Evolutionary conservation across 2,113 vertebrate genomes (phyloP).

Genomic region (Ancistrus triradiatus): DNA sequence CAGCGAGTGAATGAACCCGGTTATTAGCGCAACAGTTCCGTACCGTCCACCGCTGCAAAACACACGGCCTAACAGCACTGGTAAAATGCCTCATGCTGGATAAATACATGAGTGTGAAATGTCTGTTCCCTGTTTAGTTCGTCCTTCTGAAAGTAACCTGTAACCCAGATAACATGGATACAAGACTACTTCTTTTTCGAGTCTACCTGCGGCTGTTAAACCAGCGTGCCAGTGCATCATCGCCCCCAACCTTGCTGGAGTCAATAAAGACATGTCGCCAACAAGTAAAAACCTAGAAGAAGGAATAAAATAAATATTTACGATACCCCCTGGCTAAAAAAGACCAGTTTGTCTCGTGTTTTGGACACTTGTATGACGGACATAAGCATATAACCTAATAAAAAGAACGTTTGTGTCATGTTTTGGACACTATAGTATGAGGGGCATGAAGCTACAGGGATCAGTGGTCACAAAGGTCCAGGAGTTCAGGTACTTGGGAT

Average conservation of each 20-base stretch:
- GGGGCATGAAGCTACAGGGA: too few species aligned
- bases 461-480: too few species aligned
- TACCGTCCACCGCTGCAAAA: neutral
- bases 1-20: neutral
- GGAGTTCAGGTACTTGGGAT: too few species aligned
- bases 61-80: neutral
- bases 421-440: too few species aligned
- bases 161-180: neutral
- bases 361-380: too few species aligned
- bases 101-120: slow-evolving; percentile 6
- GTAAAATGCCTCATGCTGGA: neutral
- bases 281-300: too few species aligned
- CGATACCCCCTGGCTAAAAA: too few species aligned
- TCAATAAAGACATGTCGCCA: too few species aligned
- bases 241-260: neutral
- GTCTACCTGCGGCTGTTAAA: neutral
- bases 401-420: too few species aligned
- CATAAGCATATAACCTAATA: too few species aligned
- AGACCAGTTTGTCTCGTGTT: too few species aligned
- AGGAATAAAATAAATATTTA: too few species aligned
- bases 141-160: neutral
- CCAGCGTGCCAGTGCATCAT: neutral
- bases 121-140: neutral
- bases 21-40: neutral
- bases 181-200: neutral